phyloP scores from a whole-genome alignment of 2,113 vertebrate species.

The Hemibagrus wyckioides region DNA sequence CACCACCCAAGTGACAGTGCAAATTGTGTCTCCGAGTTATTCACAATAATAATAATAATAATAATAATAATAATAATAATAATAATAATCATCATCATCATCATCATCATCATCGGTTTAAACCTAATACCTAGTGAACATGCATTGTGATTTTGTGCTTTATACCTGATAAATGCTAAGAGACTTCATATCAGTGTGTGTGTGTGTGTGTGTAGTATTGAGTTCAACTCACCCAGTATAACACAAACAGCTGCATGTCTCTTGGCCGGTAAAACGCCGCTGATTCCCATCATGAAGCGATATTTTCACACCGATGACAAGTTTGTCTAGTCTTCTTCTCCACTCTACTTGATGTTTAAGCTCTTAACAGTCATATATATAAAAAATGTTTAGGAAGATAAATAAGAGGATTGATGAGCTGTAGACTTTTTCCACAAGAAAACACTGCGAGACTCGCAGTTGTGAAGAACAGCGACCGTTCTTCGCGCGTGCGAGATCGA shows the following conservation, averaged over 20 bases:
- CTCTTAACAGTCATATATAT: too few species aligned
- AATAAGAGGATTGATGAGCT: neutral
- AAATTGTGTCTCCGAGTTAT: neutral
- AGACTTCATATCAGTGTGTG: neutral
- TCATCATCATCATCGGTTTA: too few species aligned
- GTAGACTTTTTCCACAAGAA: neutral
- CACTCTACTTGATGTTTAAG: neutral
- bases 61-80: neutral
- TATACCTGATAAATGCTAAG: neutral
- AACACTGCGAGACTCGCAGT: neutral
- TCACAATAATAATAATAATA: neutral
- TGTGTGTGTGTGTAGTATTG: neutral
- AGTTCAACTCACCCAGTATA: constrained; percentile 27
- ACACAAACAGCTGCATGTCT: constrained; percentile 20
- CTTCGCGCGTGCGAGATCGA: neutral
- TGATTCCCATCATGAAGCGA: neutral
- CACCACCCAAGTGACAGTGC: neutral
- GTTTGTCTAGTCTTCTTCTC: neutral
- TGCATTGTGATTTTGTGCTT: neutral
- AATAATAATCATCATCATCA: neutral
- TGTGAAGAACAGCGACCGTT: neutral
- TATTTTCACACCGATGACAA: neutral
- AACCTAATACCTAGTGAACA: too few species aligned
- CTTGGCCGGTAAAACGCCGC: neutral
- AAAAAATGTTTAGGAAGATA: neutral